Evolutionary conservation across 2,797 vertebrate species (phyloP).

Genomic region (Coranthus polyacanthus): DNA sequence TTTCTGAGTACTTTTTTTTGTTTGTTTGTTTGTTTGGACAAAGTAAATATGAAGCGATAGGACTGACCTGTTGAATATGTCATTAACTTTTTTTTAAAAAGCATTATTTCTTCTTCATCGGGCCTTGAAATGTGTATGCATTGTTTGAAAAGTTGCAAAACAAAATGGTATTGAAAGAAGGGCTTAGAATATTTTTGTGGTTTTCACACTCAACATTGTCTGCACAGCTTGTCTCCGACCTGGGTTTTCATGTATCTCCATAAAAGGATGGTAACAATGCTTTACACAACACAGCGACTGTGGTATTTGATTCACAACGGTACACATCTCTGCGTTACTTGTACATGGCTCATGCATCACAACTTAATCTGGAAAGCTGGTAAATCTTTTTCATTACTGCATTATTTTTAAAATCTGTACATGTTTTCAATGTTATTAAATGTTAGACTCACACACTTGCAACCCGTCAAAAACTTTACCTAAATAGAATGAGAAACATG

Average conservation of each 20-base stretch:
- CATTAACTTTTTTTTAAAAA: neutral
- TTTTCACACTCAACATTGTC: constrained; percentile 21
- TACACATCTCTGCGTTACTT: too few species aligned
- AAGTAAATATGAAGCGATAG: constrained; percentile 41
- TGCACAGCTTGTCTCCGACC: neutral
- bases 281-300: neutral
- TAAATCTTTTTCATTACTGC: too few species aligned
- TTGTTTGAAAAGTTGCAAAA: neutral
- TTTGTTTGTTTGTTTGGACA: constrained; percentile 20
- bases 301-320: too few species aligned
- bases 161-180: neutral
- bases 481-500: too few species aligned
- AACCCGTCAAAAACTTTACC: too few species aligned
- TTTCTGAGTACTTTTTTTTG: constrained; percentile 36
- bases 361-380: too few species aligned
- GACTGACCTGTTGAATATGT: constrained; percentile 5
- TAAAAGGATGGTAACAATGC: neutral
- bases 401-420: too few species aligned
- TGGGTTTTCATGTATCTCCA: neutral
- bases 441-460: too few species aligned
- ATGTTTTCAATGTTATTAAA: too few species aligned
- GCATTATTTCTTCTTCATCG: constrained; percentile 8
- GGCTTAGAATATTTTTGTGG: neutral
- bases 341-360: too few species aligned
- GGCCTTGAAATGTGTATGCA: constrained; percentile 13